Percentiles rank a stretch among this genome's conserved stretches.
phyloP scores from a whole-genome alignment of 1,140 invertebrate genomes.

The Drosophila fuyamai region DNA sequence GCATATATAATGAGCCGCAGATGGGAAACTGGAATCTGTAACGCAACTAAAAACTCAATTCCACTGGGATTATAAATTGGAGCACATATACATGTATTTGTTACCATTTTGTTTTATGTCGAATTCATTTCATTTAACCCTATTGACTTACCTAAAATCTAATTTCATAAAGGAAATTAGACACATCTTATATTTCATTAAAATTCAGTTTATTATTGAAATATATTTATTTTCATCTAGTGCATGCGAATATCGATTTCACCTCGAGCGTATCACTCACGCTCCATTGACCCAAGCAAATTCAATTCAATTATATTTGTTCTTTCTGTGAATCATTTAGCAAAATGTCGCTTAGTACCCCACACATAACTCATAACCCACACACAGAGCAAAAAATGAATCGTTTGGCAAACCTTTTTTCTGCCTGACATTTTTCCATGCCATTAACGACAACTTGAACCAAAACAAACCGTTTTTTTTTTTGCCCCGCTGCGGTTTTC shows the following conservation, averaged over 20 bases:
- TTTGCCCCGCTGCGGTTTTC: conserved; percentile 25
- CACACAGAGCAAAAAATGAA: conserved; percentile 37
- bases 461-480: conserved; percentile 59
- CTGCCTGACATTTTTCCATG: conserved; percentile 76
- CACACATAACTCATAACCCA: conserved; percentile 46
- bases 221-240: not conserved
- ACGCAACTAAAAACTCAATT: conserved; percentile 6
- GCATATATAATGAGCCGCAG: conserved; percentile 27
- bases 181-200: not conserved
- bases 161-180: too few relatives aligned
- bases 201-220: not conserved
- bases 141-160: too few relatives aligned
- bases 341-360: conserved; percentile 45
- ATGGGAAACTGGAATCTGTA: not conserved
- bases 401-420: conserved; percentile 52
- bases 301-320: conserved; percentile 49
- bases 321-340: conserved; percentile 52
- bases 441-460: conserved; percentile 69
- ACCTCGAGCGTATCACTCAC: conserved; percentile 30
- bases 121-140: too few relatives aligned
- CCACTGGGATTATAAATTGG: too few relatives aligned
- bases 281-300: conserved; percentile 45
- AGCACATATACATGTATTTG: too few relatives aligned
- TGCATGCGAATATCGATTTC: conserved; percentile 20
- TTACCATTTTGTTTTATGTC: too few relatives aligned